Evolutionary conservation across 2,797 vertebrate genomes (phyloP).

Genomic region (Oophaga sylvatica): DNA sequence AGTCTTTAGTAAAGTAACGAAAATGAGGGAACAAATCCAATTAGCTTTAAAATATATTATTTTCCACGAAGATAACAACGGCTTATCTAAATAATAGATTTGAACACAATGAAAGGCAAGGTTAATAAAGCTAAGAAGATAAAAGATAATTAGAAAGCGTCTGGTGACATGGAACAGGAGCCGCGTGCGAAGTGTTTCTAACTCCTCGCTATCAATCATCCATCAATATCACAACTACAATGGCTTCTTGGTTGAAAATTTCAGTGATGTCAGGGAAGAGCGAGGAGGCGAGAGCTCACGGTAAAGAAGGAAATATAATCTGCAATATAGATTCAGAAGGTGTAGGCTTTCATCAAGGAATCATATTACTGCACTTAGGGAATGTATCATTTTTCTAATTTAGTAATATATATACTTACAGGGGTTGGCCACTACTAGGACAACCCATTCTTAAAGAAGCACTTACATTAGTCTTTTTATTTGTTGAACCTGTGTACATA

Average conservation of each 20-base stretch:
- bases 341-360: too few relatives aligned
- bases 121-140: conserved; percentile 58
- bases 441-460: too few relatives aligned
- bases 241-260: not conserved
- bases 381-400: too few relatives aligned
- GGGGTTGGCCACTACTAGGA: too few relatives aligned
- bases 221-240: conserved; percentile 17
- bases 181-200: conserved; percentile 25
- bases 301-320: not conserved
- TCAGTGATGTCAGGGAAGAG: not conserved
- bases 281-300: not conserved
- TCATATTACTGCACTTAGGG: too few relatives aligned
- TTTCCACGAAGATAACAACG: conserved; percentile 51
- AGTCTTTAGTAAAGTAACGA: conserved; percentile 34
- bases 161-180: conserved; percentile 26
- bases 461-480: too few relatives aligned
- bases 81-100: conserved; percentile 61
- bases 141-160: conserved; percentile 57
- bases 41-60: conserved; percentile 60
- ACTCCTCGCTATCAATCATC: conserved; percentile 32
- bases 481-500: too few relatives aligned
- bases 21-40: conserved; percentile 53
- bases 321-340: not conserved
- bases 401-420: too few relatives aligned
- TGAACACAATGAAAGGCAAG: conserved; percentile 52